These are phyloP conservation scores for Percina caprodes DNA, from an alignment of 2,113 vertebrate genomes.

Conservation along the genomic window DNA sequence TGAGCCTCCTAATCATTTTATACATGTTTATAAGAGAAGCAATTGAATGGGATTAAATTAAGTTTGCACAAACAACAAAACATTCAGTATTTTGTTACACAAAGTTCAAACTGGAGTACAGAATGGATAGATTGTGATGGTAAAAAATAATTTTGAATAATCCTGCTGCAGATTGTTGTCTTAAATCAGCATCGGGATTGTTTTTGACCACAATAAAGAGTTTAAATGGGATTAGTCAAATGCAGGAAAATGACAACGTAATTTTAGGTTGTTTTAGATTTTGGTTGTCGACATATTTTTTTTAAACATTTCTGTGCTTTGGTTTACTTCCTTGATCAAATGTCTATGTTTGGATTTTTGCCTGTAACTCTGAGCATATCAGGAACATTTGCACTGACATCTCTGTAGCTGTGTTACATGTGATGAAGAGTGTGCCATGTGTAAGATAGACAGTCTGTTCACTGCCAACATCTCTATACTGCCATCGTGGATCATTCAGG, in stretches of 20 bases:
- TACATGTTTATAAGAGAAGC: background rate
- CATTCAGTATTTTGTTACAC: conserved; percentile 4
- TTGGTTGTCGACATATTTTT: background rate
- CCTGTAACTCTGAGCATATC: conserved; percentile 15
- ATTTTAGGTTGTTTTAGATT: background rate
- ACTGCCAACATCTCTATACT: conserved; percentile 72
- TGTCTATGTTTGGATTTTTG: background rate
- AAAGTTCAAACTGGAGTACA: background rate
- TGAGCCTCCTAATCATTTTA: background rate
- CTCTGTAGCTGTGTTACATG: conserved; percentile 1
- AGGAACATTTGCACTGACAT: conserved; percentile 5
- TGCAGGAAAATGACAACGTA: background rate
- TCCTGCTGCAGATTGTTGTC: background rate
- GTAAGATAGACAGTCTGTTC: conserved; percentile 17
- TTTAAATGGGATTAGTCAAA: background rate
- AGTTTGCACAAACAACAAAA: conserved; percentile 7
- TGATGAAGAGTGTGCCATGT: background rate
- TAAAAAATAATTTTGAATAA: background rate
- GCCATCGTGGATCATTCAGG: conserved; percentile 48
- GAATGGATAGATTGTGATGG: background rate
- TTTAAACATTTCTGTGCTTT: conserved; percentile 8
- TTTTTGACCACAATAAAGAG: background rate
- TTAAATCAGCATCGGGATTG: background rate
- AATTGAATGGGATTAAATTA: background rate
- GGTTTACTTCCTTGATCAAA: background rate